Base-by-base conservation (phyloP, 2,888 invertebrate species). In the Augochlorella aurata region DNA sequence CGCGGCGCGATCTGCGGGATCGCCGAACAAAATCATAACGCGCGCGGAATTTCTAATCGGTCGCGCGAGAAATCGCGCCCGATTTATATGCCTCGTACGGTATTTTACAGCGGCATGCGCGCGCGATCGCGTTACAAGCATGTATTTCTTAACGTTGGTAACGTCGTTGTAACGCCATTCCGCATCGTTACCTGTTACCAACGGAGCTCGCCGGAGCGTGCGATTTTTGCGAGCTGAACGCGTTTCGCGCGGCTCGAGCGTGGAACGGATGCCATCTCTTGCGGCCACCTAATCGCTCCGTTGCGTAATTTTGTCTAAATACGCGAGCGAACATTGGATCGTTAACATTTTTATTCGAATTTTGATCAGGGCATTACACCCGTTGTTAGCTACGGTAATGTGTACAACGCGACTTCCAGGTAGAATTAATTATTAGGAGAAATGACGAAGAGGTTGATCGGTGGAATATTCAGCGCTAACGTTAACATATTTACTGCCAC, bases 41-140 rank as follows among this genome's bases (percentile, higher is more conserved):
- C 67, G 9, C 58, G 29, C 14, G 80, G 71, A 72, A 80, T 75
- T 80, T 21, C 54, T 71, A 50, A 79, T 79, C 58, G 44, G 24
- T n/a, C 14, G 67, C 44, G 68, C 54, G 65, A 79, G 78, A 69
- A 69, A 65, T 54, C 38, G 21, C 4, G 21, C 38, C 0, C 49
- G 63, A 70, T 54, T 47, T 58, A 54, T 58, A 54, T 54, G 54
- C 54, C 54, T 21, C 10, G 54, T 21, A 54, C 54, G 54, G 54
- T 29, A 54, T 74, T 49, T 52, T 45, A 45, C 54, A 45, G 12
- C 21, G 4, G 54, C 54, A 21, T 21, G 54, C 54, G 21, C 21
- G 21, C 12, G n/a, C n/a, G n/a, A n/a, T n/a, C 29, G 29, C 54
- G 5, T 24, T 21, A 29, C 29, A 38, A 38, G 21, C 18, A 24